These are phyloP conservation scores for Caenorhabditis parvicauda DNA, from an alignment of 2,888 invertebrate species.

Conservation along the genomic window DNA sequence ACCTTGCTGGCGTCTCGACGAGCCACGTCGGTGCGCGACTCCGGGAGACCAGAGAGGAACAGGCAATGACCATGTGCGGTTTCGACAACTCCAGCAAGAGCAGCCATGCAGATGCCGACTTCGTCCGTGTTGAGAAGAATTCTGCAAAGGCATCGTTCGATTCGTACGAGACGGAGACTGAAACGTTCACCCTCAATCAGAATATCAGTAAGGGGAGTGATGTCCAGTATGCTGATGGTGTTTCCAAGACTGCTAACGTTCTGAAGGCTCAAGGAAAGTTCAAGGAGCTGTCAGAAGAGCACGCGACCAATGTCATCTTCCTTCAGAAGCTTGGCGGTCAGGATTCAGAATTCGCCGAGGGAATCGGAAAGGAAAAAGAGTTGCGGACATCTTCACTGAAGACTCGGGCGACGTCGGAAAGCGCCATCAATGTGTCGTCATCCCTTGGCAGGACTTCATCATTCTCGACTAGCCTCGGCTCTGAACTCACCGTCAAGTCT, in stretches of 20 bases:
- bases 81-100: slow-evolving; percentile 32
- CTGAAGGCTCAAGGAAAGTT: slow-evolving; percentile 20
- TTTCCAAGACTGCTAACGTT: slow-evolving; percentile 25
- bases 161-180: slow-evolving; percentile 28
- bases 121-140: slow-evolving; percentile 20
- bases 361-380: background rate
- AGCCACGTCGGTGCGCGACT: slow-evolving; percentile 22
- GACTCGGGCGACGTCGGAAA: slow-evolving; percentile 1
- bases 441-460: slow-evolving; percentile 5
- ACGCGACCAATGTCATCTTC: slow-evolving; percentile 36
- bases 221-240: slow-evolving; percentile 25
- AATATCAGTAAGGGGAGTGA: slow-evolving; percentile 27
- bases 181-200: slow-evolving; percentile 24
- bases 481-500: slow-evolving; percentile 3
- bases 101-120: slow-evolving; percentile 21
- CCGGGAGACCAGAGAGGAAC: slow-evolving; percentile 38
- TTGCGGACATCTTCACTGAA: background rate
- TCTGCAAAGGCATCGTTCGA: slow-evolving; percentile 16
- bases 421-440: background rate
- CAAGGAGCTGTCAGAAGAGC: slow-evolving; percentile 32
- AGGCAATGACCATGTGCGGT: slow-evolving; percentile 48
- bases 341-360: background rate
- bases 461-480: slow-evolving; percentile 11
- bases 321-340: slow-evolving; percentile 36
- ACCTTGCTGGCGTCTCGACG: slow-evolving; percentile 12